A percentile compares a stretch with the other conserved stretches of the same genome.
phyloP scores from a whole-genome alignment of 2,888 invertebrate genomes.

The Xylophagus ater region DNA sequence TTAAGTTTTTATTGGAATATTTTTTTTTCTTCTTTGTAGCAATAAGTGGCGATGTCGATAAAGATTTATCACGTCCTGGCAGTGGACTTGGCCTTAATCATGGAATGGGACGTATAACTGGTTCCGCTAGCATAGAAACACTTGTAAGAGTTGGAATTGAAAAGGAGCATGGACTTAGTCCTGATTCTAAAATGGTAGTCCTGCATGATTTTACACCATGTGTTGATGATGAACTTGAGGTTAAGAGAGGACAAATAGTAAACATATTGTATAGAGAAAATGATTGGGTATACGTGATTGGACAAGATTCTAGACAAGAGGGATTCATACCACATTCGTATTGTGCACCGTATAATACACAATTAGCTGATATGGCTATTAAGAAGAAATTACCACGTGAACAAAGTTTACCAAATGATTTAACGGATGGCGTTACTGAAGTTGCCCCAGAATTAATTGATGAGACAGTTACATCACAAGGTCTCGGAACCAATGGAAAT shows the following conservation, averaged over 20 bases:
- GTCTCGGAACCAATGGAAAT: slow-evolving; percentile 13
- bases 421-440: slow-evolving; percentile 29
- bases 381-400: slow-evolving; percentile 81
- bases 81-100: slow-evolving; percentile 53
- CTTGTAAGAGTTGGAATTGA: slow-evolving; percentile 56
- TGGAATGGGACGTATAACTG: slow-evolving; percentile 86
- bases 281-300: slow-evolving; percentile 95
- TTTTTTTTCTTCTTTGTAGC: slow-evolving; percentile 44
- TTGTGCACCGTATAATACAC: slow-evolving; percentile 71
- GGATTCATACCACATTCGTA: slow-evolving; percentile 93
- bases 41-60: slow-evolving; percentile 65
- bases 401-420: slow-evolving; percentile 44
- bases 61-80: slow-evolving; percentile 52
- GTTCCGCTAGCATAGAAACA: slow-evolving; percentile 72
- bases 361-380: slow-evolving; percentile 67
- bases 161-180: slow-evolving; percentile 83
- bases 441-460: slow-evolving; percentile 18
- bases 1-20: no score
- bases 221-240: slow-evolving; percentile 87
- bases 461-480: slow-evolving; percentile 19
- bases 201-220: slow-evolving; percentile 90
- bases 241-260: slow-evolving; percentile 84
- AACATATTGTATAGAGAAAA: slow-evolving; percentile 90
- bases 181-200: slow-evolving; percentile 91
- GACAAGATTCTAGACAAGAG: slow-evolving; percentile 77